Evolutionary conservation across 2,888 invertebrate genomes (phyloP), one percentile per base, ranked within the genome.

Genomic region (Volucella inanis): DNA sequence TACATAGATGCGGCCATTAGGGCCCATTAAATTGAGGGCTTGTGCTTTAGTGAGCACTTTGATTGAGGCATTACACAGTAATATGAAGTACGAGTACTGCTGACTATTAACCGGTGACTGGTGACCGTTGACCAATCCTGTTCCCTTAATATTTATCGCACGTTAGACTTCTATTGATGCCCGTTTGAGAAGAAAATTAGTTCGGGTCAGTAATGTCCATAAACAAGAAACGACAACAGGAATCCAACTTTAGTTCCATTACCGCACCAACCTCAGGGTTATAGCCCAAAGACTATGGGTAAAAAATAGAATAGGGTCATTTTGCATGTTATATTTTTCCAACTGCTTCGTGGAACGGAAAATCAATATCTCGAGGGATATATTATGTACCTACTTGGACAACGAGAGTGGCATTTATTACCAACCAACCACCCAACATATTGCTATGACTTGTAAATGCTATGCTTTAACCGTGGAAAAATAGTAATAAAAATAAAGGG

Each of bases 141-240:
- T 70, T 71, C 52, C 49, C 71, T 76, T 64, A 59, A 71, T 74
- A 81, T 80, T 81, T 85, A 85, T 85, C 67, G 85, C 76, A 68
- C 71, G 80, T 85, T 85, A 72, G 81, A 81, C 68, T 85, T 68
- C 85, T 68, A 81, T 81, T 85, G 81, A 85, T 68, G 81, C 71
- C 67, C 77, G 76, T 81, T 85, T 81, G 54, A 81, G 85, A 85
- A 81, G 76, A 81, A 85, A 85, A 85, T 85, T 81, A 85, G 81
- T 49, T 67, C 49, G 76, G 81, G 81, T 85, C 81, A 65, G 54
- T 80, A 85, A 85, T 72, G 85, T 64, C 54, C 80, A 61, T 65
- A 54, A 75, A 65, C 62, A 68, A 74, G 67, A 52, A 52, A 31
- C 83, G n/a, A 18, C 75, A 18, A 50, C 41, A n/a, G 45, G 6